Evolutionary conservation across 2,113 vertebrate genomes (phyloP).

Genomic region (zebrafish (Danio rerio)): GRCz12tu NC_133191.1:36888501-36889000

Average conservation of each 20-base stretch:
- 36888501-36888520: no score
- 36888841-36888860: not conserved
- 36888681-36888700: not conserved
- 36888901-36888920: no score
- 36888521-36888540: no score
- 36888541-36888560: conserved; percentile 1
- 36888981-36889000: no score
- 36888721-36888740: not conserved
- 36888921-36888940: no score
- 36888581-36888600: not conserved
- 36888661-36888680: conserved; percentile 29
- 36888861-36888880: no score
- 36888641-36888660: conserved; percentile 18
- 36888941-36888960: no score
- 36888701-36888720: not conserved
- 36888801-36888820: not conserved
- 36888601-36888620: conserved; percentile 30
- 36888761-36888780: conserved; percentile 6
- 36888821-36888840: not conserved
- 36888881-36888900: no score
- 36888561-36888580: not conserved
- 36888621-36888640: conserved; percentile 11
- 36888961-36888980: no score
- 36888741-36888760: not conserved
- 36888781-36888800: not conserved